A percentile compares a stretch with the other conserved stretches of the same genome.
Evolutionary conservation across 2,113 vertebrate species (phyloP).

Genomic region (pig (Sus scrofa)): T2T-Sscrofa CM000821.6:15161001-15161500

Average conservation of each 20-base stretch:
- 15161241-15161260: background rate
- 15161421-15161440: constrained; percentile 25
- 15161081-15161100: background rate
- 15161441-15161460: background rate
- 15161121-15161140: background rate
- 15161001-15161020: too few species aligned
- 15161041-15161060: background rate
- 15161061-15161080: background rate
- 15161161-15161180: background rate
- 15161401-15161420: constrained; percentile 14
- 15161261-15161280: background rate
- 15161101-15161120: background rate
- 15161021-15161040: background rate
- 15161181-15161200: background rate
- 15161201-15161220: background rate
- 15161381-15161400: constrained; percentile 29
- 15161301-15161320: background rate
- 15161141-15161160: background rate
- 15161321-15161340: background rate
- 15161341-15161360: background rate
- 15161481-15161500: background rate
- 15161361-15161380: background rate
- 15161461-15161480: background rate
- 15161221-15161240: background rate
- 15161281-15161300: background rate